Evolutionary conservation across 2,113 vertebrate species (phyloP).

Genomic region (Coracopsis vasa): DNA sequence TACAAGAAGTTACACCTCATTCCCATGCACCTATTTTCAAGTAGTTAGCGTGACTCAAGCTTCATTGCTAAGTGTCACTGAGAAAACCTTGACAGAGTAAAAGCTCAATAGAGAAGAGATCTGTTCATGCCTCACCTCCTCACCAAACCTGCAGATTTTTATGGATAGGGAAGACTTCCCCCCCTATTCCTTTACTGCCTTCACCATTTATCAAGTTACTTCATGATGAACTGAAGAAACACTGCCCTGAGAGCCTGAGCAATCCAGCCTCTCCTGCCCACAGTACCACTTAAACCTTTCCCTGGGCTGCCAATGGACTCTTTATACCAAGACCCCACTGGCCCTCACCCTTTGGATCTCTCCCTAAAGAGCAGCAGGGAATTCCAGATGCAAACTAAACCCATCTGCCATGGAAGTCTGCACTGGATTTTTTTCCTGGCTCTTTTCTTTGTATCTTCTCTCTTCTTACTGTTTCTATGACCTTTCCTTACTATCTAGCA

Average conservation of each 20-base stretch:
- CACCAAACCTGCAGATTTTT: background rate
- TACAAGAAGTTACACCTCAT: background rate
- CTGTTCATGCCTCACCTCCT: background rate
- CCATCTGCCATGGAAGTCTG: background rate
- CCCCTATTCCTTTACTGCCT: background rate
- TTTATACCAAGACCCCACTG: background rate
- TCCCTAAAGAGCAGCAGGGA: background rate
- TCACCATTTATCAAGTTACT: background rate
- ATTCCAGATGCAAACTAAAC: background rate
- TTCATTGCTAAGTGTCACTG: rapidly evolving
- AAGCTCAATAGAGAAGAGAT: background rate
- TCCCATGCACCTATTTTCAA: background rate
- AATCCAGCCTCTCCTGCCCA: background rate
- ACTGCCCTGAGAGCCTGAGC: background rate
- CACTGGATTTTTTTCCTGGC: background rate
- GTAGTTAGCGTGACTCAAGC: background rate
- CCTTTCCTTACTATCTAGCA: background rate
- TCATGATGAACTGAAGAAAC: background rate
- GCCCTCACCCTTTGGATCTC: background rate
- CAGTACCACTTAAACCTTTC: background rate
- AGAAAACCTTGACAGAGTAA: background rate
- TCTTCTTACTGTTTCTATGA: background rate
- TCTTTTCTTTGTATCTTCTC: background rate
- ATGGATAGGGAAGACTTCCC: background rate
- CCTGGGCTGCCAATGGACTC: background rate